Evolutionary conservation across 1,140 invertebrate species (phyloP).

Genomic region (Magallana angulata): DNA sequence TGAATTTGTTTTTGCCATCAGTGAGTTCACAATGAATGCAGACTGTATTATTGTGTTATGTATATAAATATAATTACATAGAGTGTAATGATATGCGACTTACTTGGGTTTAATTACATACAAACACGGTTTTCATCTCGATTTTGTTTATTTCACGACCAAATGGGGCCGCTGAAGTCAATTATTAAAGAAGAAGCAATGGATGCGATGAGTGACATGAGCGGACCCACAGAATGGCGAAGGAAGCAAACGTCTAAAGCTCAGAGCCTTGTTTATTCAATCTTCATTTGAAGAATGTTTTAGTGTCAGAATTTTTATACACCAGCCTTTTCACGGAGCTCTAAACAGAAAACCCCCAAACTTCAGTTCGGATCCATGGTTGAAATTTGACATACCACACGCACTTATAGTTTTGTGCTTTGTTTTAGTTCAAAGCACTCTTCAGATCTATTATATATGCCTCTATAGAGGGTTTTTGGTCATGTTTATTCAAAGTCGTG

Average conservation of each 20-base stretch:
- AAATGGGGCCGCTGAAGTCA: background rate
- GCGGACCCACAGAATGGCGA: background rate
- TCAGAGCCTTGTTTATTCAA: constrained; percentile 1
- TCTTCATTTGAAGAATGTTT: constrained; percentile 32
- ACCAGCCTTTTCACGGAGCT: background rate
- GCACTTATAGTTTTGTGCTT: background rate
- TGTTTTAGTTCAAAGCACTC: background rate
- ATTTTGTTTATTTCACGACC: background rate
- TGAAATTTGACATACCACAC: constrained; percentile 28
- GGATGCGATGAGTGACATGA: constrained; percentile 17
- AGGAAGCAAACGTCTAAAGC: background rate
- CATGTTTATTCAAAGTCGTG: no score
- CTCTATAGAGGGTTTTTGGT: no score
- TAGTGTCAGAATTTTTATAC: constrained; percentile 16
- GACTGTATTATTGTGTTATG: background rate
- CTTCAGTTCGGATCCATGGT: constrained; percentile 5
- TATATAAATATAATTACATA: constrained; percentile 9
- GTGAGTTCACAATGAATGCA: background rate
- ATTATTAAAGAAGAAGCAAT: constrained; percentile 14
- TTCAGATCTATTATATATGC: no score
- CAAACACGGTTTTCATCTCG: constrained; percentile 13
- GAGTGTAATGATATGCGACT: background rate
- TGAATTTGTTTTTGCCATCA: background rate
- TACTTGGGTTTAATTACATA: constrained; percentile 6
- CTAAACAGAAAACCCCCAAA: background rate